Conservation (phyloP, 2,888 invertebrate genomes). For the Mechanitis messenoides region DNA sequence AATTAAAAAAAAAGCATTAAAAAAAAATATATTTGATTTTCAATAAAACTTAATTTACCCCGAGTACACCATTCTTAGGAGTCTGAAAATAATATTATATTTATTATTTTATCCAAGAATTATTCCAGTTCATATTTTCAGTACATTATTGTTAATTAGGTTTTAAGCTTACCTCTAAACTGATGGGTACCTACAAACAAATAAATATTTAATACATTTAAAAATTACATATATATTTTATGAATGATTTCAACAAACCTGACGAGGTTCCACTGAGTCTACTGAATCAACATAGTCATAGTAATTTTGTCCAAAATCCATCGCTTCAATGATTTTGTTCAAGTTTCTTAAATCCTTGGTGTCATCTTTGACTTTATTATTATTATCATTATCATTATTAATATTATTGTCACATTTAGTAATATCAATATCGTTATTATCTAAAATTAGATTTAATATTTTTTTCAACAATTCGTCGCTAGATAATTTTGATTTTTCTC, state of each 20-base stretch:
- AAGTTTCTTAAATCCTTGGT: conserved; percentile 4
- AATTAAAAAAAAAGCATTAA: neutral
- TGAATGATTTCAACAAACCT: neutral
- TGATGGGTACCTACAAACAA: neutral
- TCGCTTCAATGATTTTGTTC: neutral
- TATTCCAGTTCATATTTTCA: neutral
- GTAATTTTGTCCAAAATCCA: neutral
- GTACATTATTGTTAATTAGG: neutral
- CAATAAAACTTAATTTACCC: conserved; percentile 9
- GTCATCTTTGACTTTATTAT: too few relatives aligned
- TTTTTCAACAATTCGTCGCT: conserved; percentile 6
- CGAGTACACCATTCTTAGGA: conserved; percentile 11
- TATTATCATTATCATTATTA: neutral
- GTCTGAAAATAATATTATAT: conserved; percentile 11
- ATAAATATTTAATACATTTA: neutral
- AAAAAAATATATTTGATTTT: neutral
- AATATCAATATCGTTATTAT: conserved; percentile 7
- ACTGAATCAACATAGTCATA: neutral
- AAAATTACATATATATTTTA: neutral
- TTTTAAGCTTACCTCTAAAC: neutral
- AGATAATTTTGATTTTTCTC: neutral
- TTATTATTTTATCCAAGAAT: neutral
- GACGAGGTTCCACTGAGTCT: neutral
- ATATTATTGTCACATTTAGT: neutral
- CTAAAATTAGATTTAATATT: conserved; percentile 10